Evolutionary conservation across 2,888 invertebrate species (phyloP), one percentile per base, ranked within the genome.

Genomic region (Elysia crispata): DNA sequence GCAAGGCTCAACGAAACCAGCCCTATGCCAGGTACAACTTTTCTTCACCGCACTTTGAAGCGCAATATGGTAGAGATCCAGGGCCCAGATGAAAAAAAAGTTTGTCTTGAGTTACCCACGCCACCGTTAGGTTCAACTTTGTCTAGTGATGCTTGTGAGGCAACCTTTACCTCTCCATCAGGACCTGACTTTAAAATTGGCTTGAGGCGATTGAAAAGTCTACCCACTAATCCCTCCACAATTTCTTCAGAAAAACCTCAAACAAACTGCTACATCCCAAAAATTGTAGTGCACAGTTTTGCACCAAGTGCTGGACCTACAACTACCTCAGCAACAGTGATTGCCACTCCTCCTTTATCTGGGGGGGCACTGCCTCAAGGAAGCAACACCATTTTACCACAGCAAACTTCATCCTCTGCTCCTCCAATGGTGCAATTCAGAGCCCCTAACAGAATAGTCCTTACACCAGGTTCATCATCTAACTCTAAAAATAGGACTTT

Each of bases 61-160:
- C 75, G 80, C n/a, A 75, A 67, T 20, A 54, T 80, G 60, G 81
- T 74, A 23, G 77, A 80, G 28, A 20, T 70, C 18, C 33, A 50
- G n/a, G 28, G 66, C 20, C 67, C 66, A 6, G 81, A 83, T 6
- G 86, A 86, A 28, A 89, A 89, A 72, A 81, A 86, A 18, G 82
- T 87, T 23, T 85, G 83, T 66, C 72, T 88, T 18, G 87, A 87
- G 1, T 83, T 87, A 78, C 85, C 86, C 20, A 86, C 87, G 0
- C 87, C 88, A 0, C 84, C 86, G 18, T 84, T 54, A 57, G 31
- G 75, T 28, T 54, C 57, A 25, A 25, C 50, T 15, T 13, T 41
- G 3, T 41, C n/a, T 8, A 18, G 41, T 20, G n/a, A 31, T 41
- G 49, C 20, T 31, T 20, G 20, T 18, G 33, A 20, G 20, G 18